phyloP scores from a whole-genome alignment of 2,113 vertebrate genomes.

The Bucco capensis region DNA sequence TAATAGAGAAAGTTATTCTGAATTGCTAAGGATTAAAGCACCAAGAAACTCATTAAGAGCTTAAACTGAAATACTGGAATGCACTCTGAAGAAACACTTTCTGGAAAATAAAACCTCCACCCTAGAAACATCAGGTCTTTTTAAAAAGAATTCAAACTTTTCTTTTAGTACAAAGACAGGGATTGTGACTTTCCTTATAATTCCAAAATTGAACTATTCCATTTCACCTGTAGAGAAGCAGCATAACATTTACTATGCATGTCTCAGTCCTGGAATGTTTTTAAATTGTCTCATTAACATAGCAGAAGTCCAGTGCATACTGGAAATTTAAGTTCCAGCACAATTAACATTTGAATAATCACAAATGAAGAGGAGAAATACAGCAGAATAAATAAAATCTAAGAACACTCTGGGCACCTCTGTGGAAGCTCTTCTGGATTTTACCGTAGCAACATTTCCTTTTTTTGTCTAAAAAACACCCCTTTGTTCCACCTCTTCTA shows the following conservation, averaged over 20 bases:
- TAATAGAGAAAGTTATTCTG: not conserved
- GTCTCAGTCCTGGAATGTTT: not conserved
- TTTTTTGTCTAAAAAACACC: not conserved
- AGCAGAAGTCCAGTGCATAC: not conserved
- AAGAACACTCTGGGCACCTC: not conserved
- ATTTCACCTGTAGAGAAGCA: not conserved
- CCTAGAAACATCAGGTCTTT: not conserved
- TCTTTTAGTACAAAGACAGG: not conserved
- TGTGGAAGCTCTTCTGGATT: not conserved
- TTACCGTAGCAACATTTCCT: not conserved
- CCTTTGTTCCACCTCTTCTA: not conserved
- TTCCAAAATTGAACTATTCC: not conserved
- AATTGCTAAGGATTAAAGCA: not conserved
- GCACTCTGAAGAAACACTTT: not conserved
- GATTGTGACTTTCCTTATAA: not conserved
- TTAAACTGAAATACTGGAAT: not conserved
- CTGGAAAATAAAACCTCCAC: not conserved
- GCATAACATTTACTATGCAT: not conserved
- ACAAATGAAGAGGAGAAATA: not conserved
- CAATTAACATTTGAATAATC: not conserved
- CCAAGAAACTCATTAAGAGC: not conserved
- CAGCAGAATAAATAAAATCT: not conserved
- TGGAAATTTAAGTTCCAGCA: not conserved
- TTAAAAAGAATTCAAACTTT: not conserved
- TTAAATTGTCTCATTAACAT: not conserved